A percentile compares a stretch with the other conserved stretches of the same genome.
Evolutionary conservation across 2,797 vertebrate species (phyloP).

Genomic region (Parotocinclus haroldoi): DNA sequence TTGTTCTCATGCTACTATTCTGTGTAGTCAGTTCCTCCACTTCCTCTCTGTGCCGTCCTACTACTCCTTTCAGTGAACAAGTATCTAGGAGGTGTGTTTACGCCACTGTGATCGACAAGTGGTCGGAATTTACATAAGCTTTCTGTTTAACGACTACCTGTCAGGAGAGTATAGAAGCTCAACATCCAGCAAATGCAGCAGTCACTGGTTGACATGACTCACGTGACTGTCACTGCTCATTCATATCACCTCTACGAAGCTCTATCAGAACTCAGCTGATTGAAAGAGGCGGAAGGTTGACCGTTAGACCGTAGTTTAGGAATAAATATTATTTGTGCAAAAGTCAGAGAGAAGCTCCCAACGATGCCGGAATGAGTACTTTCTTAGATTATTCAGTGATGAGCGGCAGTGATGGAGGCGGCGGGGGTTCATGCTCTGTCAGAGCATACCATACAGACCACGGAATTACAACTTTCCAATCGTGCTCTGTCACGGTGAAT

Average conservation of each 20-base stretch:
- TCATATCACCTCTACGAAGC: conserved; percentile 78
- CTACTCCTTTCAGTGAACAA: not conserved
- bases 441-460: conserved; percentile 87
- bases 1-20: not conserved
- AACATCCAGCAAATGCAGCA: conserved; percentile 57
- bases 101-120: conserved; percentile 78
- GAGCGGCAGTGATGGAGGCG: conserved; percentile 78
- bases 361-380: conserved; percentile 92
- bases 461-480: conserved; percentile 94
- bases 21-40: not conserved
- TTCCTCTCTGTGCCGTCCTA: not conserved
- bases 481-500: conserved; percentile 87
- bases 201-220: conserved; percentile 84
- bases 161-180: conserved; percentile 76
- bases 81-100: conserved; percentile 14
- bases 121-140: conserved; percentile 89
- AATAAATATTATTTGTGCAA: conserved; percentile 51
- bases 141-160: conserved; percentile 85
- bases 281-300: conserved; percentile 80
- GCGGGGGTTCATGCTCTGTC: conserved; percentile 84
- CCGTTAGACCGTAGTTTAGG: conserved; percentile 73
- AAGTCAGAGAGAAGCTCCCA: conserved; percentile 62
- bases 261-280: conserved; percentile 54
- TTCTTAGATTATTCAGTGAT: conserved; percentile 92
- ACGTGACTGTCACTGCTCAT: conserved; percentile 84